phyloP scores from a whole-genome alignment of 2,797 vertebrate species.

The Poecile montanus region DNA sequence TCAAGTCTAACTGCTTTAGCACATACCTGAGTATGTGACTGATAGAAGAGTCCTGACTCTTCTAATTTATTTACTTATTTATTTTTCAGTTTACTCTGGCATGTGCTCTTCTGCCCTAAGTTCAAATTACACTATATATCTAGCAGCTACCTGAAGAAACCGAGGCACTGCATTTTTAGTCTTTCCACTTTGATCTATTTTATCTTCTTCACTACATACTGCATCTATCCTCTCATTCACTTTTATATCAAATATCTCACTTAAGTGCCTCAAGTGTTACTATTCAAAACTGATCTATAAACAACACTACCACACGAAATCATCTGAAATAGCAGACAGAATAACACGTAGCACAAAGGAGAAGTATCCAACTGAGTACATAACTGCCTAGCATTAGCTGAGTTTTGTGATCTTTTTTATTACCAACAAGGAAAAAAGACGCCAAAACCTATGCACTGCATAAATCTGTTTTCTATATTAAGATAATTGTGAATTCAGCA shows the following conservation, averaged over 20 bases:
- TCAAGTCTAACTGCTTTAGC: background rate
- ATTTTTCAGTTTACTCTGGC: background rate
- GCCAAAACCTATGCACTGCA: background rate
- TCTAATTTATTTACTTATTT: background rate
- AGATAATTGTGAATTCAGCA: background rate
- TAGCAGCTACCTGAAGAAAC: background rate
- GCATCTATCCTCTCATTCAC: background rate
- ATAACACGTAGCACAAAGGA: background rate
- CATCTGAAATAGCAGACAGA: background rate
- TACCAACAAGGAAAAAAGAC: background rate
- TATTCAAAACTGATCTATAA: background rate
- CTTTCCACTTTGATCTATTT: background rate
- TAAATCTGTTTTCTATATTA: background rate
- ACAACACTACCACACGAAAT: background rate
- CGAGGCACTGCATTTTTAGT: background rate
- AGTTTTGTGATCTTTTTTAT: background rate
- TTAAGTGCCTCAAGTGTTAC: background rate
- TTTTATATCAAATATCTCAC: background rate
- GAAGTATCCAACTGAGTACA: background rate
- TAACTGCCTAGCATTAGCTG: background rate
- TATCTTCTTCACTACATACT: background rate
- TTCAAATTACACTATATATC: background rate
- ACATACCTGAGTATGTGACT: background rate
- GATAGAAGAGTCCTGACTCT: background rate
- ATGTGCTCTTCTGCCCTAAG: background rate